Evolutionary conservation across 2,113 vertebrate genomes (phyloP).

Genomic region (Mastomys natalensis): DNA sequence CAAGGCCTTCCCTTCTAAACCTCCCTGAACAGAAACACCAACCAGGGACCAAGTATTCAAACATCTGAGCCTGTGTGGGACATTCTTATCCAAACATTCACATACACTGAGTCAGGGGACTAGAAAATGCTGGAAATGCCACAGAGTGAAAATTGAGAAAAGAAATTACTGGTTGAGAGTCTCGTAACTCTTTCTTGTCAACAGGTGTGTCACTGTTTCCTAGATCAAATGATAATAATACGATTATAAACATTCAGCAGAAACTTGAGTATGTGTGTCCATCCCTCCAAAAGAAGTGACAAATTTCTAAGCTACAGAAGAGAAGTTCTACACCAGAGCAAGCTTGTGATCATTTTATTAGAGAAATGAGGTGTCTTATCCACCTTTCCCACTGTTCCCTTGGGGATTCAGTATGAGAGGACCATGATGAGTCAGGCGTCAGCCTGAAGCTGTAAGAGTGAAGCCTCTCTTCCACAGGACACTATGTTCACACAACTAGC

Average conservation of each 20-base stretch:
- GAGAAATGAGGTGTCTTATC: background rate
- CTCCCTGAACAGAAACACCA: background rate
- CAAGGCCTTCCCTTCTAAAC: background rate
- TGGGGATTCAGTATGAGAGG: background rate
- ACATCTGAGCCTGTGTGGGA: background rate
- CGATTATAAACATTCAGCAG: background rate
- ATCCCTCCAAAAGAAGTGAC: background rate
- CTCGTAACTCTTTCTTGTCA: conserved; percentile 21
- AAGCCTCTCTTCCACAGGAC: background rate
- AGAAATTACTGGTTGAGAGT: background rate
- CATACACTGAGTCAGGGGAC: background rate
- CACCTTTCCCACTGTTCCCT: background rate
- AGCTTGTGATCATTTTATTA: background rate
- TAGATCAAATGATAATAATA: background rate
- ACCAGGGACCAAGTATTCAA: background rate
- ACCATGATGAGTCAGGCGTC: background rate
- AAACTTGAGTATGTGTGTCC: background rate
- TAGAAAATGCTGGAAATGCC: background rate
- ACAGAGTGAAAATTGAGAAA: background rate
- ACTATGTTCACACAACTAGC: background rate
- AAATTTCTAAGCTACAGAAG: conserved; percentile 12
- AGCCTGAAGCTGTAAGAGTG: background rate
- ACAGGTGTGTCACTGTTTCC: background rate
- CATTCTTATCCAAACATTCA: background rate
- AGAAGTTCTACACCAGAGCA: background rate